Base-by-base conservation (phyloP, 2,888 invertebrate species). In the Subacronicta megacephala region DNA sequence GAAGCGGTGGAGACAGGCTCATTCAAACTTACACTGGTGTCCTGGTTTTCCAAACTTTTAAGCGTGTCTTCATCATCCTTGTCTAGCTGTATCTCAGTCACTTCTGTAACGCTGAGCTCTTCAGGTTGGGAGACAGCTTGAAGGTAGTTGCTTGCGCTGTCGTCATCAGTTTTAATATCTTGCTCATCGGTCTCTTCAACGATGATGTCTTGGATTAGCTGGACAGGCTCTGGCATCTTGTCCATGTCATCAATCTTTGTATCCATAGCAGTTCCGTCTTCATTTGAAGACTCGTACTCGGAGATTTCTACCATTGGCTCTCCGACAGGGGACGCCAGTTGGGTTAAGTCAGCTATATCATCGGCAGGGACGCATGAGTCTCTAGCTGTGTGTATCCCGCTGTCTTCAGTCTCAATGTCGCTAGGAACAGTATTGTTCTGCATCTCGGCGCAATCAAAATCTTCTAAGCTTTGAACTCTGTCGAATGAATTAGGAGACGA, bases 321-420 rank as follows among this genome's bases (percentile, higher is more conserved):
- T 70, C 90, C 92, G 17, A 93, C 86, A 12, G 93, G 93, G 65
- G 93, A 93, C 53, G 93, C 92, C 60, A 93, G 90, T 84, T 93
- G 92, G 59, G 90, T 90, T 65, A 92, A 84, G 79, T 96, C 96
- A 49, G 95, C 95, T 16, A 96, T 95, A 75, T 97, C 97, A 83
- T 97, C 97, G 43, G 96, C 96, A 77, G 97, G 97, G 26, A 96
- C 96, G 76, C 96, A 96, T 16, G 97, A 97, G 52, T 96, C 97
- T 82, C 97, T 96, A 2, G 97, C 97, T 5, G 97, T 96, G 74
- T 97, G 97, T 63, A 97, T 96, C 2, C 97, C 97, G 64, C 96
- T 96, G 81, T 97, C 97, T 88, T 97, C 97, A 36, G 96, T 95
- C 85, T 96, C 97, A 38, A 95, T 96, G 72, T 96, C 95, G 63